Evolutionary conservation across 2,113 vertebrate species (phyloP), one percentile per base, ranked within the genome.

Genomic region (Ammodytes dubius): DNA sequence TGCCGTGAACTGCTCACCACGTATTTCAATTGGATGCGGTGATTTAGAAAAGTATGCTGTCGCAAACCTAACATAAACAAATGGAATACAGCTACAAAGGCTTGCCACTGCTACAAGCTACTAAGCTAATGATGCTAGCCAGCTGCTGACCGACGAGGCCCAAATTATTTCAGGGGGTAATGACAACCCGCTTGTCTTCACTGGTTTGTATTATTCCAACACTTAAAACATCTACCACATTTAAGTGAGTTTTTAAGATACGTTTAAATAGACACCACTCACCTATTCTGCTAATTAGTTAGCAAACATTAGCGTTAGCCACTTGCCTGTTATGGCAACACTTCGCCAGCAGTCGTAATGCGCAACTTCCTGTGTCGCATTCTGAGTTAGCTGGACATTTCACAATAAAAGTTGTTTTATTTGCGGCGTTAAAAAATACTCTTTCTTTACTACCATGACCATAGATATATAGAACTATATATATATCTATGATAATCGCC

Each of bases 271-370:
- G 81, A 87, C 27, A n/a, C 2, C 47, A 88, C 89, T 89, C 63
- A 94, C 93, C 89, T 86, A 39, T 67, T 14, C 53, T 88, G 79
- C 83, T 85, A 87, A 87, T 90, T 86, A 92, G 88, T 92, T 94
- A 94, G 93, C 93, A 89, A 88, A 90, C 92, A 93, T 94, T 94
- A 94, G 92, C 92, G 84, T 90, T 93, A 94, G 93, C 92, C 84
- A 73, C 90, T 92, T 91, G 91, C 92, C 93, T 95, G 94, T 92
- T 92, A 88, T 94, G 81, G 89, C 88, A 92, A 84, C 89, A 84
- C 79, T 93, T 87, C 57, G 73, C 80, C 83, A 91, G 85, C 90
- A 90, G 94, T 88, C 76, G 90, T 91, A 71, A 77, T 88, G 83
- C 90, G 91, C 88, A 92, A 71, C 86, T 93, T 94, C 93, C 93